Base-by-base conservation (phyloP, 2,888 invertebrate species). In the Lochmaea crataegi region DNA sequence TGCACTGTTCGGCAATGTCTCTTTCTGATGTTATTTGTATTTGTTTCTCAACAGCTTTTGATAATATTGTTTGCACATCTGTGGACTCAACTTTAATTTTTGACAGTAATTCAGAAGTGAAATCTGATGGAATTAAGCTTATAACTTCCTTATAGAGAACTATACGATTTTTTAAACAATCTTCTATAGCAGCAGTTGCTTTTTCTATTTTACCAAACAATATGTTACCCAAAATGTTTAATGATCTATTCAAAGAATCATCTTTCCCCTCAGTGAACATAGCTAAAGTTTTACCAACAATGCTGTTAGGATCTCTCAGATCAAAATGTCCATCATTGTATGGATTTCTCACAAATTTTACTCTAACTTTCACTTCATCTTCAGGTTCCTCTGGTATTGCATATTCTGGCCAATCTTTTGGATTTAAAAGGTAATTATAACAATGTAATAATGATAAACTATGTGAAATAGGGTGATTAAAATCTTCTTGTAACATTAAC, bases 261-360 rank as follows among this genome's bases (percentile, higher is more conserved):
- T 87, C 82, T 75, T 87, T 82, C 72, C 84, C 81, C 79, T 89
- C 87, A 74, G 92, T 89, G 41, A 85, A 82, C 87, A 90, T 90
- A 48, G 89, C 88, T 65, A 98, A 87, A 2, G 96, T 94, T 88
- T 98, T 98, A 0, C 97, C 97, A 65, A 94, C 89, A 56, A 96
- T 87, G 82, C 91, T 89, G 38, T 89, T 85, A 7, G 92, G 90
- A 78, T 95, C 92, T 73, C 86, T 90, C 22, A 97, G 88, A 86
- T 96, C 96, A 87, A 96, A 96, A 86, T 98, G 97, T 83, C 95
- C 94, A 88, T 98, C 97, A 87, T 93, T 93, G 84, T 90, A 95
- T 0, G 93, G 92, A 84, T 96, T 96, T 81, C 94, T 90, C 53
- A 99, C 83, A 84, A 90, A 97, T 72, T 89, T 90, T 0, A 98